Base-by-base conservation (phyloP, 2,797 vertebrate species). In the Hybognathus amarus region DNA sequence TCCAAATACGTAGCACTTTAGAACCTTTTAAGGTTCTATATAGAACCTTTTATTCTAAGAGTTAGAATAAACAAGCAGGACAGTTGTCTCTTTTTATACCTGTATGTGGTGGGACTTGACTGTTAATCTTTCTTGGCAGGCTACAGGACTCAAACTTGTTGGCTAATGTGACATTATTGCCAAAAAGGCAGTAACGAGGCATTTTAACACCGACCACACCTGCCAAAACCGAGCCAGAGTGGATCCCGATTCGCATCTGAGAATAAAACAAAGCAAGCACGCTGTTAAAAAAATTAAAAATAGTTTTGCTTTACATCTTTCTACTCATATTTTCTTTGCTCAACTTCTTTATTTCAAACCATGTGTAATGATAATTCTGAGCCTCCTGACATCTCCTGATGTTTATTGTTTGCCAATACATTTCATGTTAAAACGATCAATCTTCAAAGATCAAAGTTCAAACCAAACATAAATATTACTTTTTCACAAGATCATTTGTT, bases 61-160 rank as follows among this genome's bases (percentile, higher is more conserved):
- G n/a, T n/a, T n/a, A 47, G 22, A 50, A 64, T 33, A 63, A 50
- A 81, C 18, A 61, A 47, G 3, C 10, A 74, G 64, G 6, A 75
- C 40, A n/a, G 1, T 10, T 15, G 85, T 27, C 54, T 52, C 63
- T 36, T 64, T 80, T 76, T 82, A 18, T 83, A 99, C 98, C 97
- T 98, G 95, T 98, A 94, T 20, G 98, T 99, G 45, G 97, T 99
- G 4, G 98, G 98, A 89, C 98, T n/a, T 99, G 91, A 99, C 94
- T n/a, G 67, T 99, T 98, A 93, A 99, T 98, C 92, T 94, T 97
- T 85, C 97, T 93, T 2, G 97, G 97, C 73, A 96, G 87, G 87
- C 98, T 99, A 93, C 97, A 96, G 33, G 98, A 99, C 90, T 99
- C 98, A 92, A 99, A 99, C 88, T 99, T 99, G 92, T 99, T 99